Evolutionary conservation across 2,797 vertebrate genomes (phyloP).

Genomic region (Todus mexicanus): DNA sequence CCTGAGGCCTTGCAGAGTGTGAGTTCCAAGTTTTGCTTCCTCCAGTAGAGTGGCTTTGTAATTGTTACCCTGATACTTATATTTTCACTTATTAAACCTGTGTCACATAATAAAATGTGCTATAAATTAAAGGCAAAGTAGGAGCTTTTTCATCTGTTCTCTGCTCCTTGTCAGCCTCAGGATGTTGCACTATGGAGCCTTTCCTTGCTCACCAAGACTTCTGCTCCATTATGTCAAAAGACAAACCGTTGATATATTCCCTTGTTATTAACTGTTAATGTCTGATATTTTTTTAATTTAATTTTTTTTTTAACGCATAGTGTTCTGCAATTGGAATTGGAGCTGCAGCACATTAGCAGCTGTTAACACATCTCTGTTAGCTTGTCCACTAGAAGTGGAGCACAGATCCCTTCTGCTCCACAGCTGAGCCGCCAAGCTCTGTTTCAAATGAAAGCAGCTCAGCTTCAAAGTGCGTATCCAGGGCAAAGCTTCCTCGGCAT

Average conservation of each 20-base stretch:
- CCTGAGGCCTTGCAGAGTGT: fast-evolving
- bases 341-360: constrained; percentile 37
- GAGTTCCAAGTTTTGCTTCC: constrained; percentile 10
- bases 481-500: not conserved
- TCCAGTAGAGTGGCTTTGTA: not conserved
- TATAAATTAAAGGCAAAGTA: constrained; percentile 32
- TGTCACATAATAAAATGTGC: not conserved
- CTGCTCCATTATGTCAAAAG: not conserved
- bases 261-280: constrained; percentile 29
- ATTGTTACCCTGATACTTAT: constrained; percentile 30
- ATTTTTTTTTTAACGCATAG: not conserved
- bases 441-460: constrained; percentile 37
- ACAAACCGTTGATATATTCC: not conserved
- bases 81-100: constrained; percentile 40
- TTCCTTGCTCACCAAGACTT: not conserved
- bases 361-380: constrained; percentile 54
- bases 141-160: not conserved
- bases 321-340: not conserved
- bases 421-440: not conserved
- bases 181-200: not conserved
- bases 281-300: not conserved
- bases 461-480: constrained; percentile 28
- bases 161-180: not conserved
- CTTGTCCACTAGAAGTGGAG: not conserved
- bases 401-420: not conserved